Evolutionary conservation across 2,797 vertebrate species (phyloP).

Genomic region (Sebastes variabilis): DNA sequence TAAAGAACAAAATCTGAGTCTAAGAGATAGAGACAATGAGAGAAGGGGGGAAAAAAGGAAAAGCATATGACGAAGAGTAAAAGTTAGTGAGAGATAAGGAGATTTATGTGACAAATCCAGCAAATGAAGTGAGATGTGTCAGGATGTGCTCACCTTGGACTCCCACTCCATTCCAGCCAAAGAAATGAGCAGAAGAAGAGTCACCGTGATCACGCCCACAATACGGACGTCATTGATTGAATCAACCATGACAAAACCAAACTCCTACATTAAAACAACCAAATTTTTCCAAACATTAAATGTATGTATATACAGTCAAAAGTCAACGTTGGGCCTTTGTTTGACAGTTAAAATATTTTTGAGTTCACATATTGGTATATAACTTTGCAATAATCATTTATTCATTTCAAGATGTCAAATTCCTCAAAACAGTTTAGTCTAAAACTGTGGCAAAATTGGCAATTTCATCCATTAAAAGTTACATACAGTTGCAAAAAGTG

Average conservation of each 20-base stretch:
- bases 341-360: neutral
- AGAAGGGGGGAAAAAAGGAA: neutral
- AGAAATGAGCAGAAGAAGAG: constrained; percentile 75
- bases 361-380: neutral
- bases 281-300: neutral
- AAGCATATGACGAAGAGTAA: neutral
- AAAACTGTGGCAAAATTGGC: neutral
- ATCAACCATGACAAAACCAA: constrained; percentile 71
- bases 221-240: constrained; percentile 76
- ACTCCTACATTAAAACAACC: constrained; percentile 61
- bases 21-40: constrained; percentile 38
- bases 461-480: too few relatives aligned
- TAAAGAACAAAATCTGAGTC: constrained; percentile 82
- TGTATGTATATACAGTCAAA: neutral
- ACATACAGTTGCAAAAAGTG: too few relatives aligned
- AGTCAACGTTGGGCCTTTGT: neutral
- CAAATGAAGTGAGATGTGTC: neutral
- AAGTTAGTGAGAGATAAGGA: neutral
- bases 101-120: fast-evolving
- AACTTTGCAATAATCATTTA: neutral
- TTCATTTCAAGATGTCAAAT: neutral
- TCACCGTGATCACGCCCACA: constrained; percentile 77
- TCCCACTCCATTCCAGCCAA: constrained; percentile 84
- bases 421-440: neutral
- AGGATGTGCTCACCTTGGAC: constrained; percentile 71